phyloP scores from a whole-genome alignment of 2,888 invertebrate species.

The Barypeithes pellucidus region DNA sequence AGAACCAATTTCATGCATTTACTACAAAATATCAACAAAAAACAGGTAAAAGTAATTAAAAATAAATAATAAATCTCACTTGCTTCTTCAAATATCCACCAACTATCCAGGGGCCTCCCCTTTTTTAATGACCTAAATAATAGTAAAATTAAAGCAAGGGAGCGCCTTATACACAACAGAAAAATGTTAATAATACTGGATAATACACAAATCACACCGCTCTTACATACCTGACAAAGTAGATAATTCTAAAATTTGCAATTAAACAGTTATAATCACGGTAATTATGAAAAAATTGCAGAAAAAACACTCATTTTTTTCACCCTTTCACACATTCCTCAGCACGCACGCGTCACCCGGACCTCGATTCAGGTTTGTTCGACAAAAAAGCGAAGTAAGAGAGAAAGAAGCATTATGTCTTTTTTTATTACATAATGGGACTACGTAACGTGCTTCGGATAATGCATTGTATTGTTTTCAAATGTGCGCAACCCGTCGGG shows the following conservation, averaged over 20 bases:
- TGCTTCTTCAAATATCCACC: neutral
- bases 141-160: slow-evolving; percentile 2
- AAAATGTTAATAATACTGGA: neutral
- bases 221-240: slow-evolving; percentile 61
- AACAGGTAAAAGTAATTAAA: slow-evolving; percentile 15
- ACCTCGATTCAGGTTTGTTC: neutral
- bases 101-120: slow-evolving; percentile 12
- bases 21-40: too few relatives aligned
- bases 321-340: neutral
- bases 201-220: neutral
- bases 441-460: neutral
- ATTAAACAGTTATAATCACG: neutral
- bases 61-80: neutral
- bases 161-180: neutral
- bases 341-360: neutral
- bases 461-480: neutral
- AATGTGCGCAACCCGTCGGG: neutral
- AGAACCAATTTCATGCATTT: too few relatives aligned
- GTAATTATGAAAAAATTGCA: slow-evolving; percentile 1
- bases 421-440: neutral
- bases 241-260: slow-evolving; percentile 60
- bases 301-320: slow-evolving; percentile 10
- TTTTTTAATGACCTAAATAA: slow-evolving; percentile 14
- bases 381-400: too few relatives aligned
- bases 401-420: neutral